Evolutionary conservation across 2,888 invertebrate species (phyloP).

Genomic region (Himalopsyche anomala): DNA sequence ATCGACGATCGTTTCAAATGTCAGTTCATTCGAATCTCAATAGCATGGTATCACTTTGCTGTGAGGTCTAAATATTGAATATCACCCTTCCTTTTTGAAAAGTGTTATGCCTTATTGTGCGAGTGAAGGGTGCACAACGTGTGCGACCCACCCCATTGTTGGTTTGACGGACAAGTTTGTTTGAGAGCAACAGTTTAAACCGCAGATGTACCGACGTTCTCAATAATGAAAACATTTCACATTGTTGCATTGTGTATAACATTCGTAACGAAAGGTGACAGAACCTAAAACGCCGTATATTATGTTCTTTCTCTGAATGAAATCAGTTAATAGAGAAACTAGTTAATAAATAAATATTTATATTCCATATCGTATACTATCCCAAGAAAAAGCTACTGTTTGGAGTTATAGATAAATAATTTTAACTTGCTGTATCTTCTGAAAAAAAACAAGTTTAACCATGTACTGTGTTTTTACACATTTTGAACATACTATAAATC

Average conservation of each 20-base stretch:
- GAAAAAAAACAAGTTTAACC: too few relatives aligned
- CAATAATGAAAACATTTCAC: conserved; percentile 9
- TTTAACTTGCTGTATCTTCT: too few relatives aligned
- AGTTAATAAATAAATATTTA: too few relatives aligned
- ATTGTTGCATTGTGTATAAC: neutral
- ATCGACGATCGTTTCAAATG: neutral
- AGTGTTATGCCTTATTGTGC: neutral
- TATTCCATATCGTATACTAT: too few relatives aligned
- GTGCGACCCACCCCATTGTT: conserved; percentile 13
- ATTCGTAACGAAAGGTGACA: too few relatives aligned
- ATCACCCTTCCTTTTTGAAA: conserved; percentile 30
- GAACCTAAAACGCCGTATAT: too few relatives aligned
- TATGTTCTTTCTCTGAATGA: too few relatives aligned
- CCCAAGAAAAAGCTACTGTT: too few relatives aligned
- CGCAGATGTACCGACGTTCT: neutral
- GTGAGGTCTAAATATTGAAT: conserved; percentile 26
- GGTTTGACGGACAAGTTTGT: conserved; percentile 24
- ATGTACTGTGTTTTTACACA: too few relatives aligned
- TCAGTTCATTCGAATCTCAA: neutral
- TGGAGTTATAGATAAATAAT: too few relatives aligned
- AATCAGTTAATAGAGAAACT: too few relatives aligned
- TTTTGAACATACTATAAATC: too few relatives aligned
- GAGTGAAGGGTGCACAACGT: conserved; percentile 17
- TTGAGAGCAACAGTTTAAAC: conserved; percentile 23
- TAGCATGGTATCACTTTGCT: neutral